Evolutionary conservation across 2,113 vertebrate species (phyloP), one percentile per base, ranked within the genome.

Genomic region (Cryptomyrus ogoouensis): DNA sequence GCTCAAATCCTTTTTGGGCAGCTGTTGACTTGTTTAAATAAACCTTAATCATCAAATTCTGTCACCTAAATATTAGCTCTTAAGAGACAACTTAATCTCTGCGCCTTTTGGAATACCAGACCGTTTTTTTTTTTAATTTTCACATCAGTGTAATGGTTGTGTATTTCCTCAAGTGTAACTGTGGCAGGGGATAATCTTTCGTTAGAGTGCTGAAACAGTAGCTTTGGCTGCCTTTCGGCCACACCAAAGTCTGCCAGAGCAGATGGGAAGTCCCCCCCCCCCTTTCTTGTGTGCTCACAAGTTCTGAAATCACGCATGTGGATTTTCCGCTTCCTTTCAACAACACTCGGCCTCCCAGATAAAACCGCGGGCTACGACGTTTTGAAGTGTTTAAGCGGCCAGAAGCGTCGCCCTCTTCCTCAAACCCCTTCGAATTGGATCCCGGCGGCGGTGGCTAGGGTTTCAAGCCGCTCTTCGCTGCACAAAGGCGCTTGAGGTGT

Each of bases 381-480:
- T 92, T 92, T 93, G 90, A 93, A 93, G 91, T 86, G 87, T 92
- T 91, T 91, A 35, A 91, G 91, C 92, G 91, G 92, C 92, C 90
- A 90, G 90, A 89, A 92, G 90, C 87, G 89, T 83, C 87, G 91
- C 90, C 89, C 90, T 90, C 91, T 91, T 93, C 89, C 89, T 90
- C 70, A 91, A 91, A 88, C 74, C 62, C 83, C 87, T 85, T 89
- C 88, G 90, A 93, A 91, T 89, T 56, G 77, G 90, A 91, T 89
- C 35, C 31, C 74, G 15, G 35, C 35, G 52, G 84, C 39, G 50
- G 74, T 62, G 47, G 85, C 88, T 80, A 80, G 83, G 88, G 53
- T 90, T 95, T 93, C 93, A 94, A 94, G 94, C 94, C 94, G 93
- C 91, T 95, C 93, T 92, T 94, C 93, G 92, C 92, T 92, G 92